Percentiles rank a stretch among this genome's conserved stretches.
Evolutionary conservation across 2,888 invertebrate species (phyloP).

Genomic region (Opisthograptis luteolata): DNA sequence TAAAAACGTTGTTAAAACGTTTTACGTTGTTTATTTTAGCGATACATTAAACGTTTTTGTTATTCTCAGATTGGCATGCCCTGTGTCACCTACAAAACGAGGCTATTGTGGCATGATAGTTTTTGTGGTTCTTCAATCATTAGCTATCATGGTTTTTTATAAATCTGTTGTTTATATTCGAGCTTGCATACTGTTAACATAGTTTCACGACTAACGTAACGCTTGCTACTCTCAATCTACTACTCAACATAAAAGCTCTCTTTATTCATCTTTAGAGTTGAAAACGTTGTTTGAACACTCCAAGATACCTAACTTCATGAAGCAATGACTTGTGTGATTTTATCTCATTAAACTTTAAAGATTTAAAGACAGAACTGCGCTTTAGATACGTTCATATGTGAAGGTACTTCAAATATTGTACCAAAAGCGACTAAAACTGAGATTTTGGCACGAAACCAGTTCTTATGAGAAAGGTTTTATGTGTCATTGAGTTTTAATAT

Average conservation of each 20-base stretch:
- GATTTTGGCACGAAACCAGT: conserved; percentile 28
- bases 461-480: conserved; percentile 26
- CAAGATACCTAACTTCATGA: conserved; percentile 1
- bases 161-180: no score
- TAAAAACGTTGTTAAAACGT: no score
- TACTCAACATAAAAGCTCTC: conserved; percentile 7
- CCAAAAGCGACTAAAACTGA: conserved; percentile 11
- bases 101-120: no score
- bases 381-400: conserved; percentile 10
- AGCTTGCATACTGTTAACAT: background rate
- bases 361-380: conserved; percentile 6
- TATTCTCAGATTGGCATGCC: no score
- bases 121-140: no score
- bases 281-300: conserved; percentile 6
- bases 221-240: background rate
- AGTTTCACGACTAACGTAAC: background rate
- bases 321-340: conserved; percentile 17
- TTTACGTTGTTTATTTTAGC: no score
- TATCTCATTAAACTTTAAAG: conserved; percentile 20
- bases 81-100: no score
- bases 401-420: conserved; percentile 16
- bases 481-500: conserved; percentile 2
- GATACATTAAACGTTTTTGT: no score
- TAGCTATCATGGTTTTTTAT: no score
- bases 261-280: conserved; percentile 13